phyloP scores from a whole-genome alignment of 2,888 invertebrate species.

The Alviniconcha strummeri region DNA sequence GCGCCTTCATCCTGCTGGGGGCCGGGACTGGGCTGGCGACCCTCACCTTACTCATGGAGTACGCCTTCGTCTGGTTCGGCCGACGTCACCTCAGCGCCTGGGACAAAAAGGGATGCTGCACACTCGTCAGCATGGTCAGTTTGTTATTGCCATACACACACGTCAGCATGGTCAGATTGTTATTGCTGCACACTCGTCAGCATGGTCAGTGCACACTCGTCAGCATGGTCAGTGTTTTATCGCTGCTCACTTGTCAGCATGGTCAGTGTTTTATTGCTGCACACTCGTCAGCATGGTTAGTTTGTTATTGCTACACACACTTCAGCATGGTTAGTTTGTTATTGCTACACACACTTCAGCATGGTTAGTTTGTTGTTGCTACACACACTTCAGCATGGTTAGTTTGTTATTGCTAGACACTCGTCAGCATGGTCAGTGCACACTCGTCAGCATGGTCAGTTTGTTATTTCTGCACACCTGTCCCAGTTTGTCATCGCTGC shows the following conservation, averaged over 20 bases:
- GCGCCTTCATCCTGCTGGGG: constrained; percentile 95
- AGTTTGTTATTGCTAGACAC: too few species aligned
- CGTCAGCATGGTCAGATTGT: neutral
- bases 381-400: too few species aligned
- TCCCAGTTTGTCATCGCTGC: too few species aligned
- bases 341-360: too few species aligned
- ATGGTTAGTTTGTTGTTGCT: too few species aligned
- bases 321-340: too few species aligned
- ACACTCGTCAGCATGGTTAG: too few species aligned
- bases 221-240: neutral
- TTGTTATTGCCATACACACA: neutral
- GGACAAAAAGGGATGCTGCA: constrained; percentile 92
- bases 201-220: constrained; percentile 80
- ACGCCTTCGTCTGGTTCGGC: constrained; percentile 92
- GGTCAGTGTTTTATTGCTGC: constrained; percentile 78
- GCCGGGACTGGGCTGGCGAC: constrained; percentile 94
- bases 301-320: too few species aligned
- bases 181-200: constrained; percentile 93
- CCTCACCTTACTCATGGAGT: constrained; percentile 89
- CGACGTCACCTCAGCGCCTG: constrained; percentile 64
- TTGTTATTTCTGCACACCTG: too few species aligned
- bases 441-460: too few species aligned
- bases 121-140: constrained; percentile 93
- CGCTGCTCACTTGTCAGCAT: constrained; percentile 96
- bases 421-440: too few species aligned